phyloP scores from a whole-genome alignment of 2,113 vertebrate genomes.

The Embiotoca jacksoni region DNA sequence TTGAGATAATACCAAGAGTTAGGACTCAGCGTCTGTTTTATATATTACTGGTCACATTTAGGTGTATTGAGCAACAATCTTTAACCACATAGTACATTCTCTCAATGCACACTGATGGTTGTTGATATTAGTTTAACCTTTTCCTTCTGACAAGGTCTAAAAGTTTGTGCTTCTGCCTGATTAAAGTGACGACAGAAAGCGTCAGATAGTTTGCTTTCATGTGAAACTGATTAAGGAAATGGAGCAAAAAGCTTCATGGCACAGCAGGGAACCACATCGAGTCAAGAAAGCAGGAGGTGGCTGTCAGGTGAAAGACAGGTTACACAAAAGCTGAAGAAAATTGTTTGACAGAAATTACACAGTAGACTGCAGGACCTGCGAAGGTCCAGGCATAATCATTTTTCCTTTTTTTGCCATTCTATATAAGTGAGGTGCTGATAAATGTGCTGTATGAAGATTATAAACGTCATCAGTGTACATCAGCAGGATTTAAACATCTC shows the following conservation, averaged over 20 bases:
- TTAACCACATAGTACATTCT: background rate
- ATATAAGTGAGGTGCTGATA: too few relatives aligned
- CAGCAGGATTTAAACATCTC: background rate
- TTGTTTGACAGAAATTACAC: conserved; percentile 21
- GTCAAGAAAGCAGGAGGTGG: conserved; percentile 11
- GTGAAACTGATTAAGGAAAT: conserved; percentile 42
- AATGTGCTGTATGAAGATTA: background rate
- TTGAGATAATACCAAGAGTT: conserved; percentile 41
- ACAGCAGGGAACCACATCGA: conserved; percentile 23
- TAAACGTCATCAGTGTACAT: background rate
- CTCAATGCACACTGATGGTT: background rate
- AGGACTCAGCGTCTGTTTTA: conserved; percentile 35
- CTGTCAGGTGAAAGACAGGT: conserved; percentile 7
- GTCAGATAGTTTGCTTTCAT: conserved; percentile 1
- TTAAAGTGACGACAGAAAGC: background rate
- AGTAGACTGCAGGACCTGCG: background rate
- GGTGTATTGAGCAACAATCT: background rate
- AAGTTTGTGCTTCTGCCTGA: conserved; percentile 11
- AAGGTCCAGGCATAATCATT: background rate
- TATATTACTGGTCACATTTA: background rate
- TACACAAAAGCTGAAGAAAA: conserved; percentile 22
- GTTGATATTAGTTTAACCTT: background rate
- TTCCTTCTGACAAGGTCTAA: background rate
- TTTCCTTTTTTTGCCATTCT: background rate
- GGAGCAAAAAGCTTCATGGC: conserved; percentile 36